Conservation (phyloP, 2,113 vertebrate species). For the Sus scrofa region T2T-Sscrofa CM000819.6:60132001-60132500, state of each 20-base stretch:
- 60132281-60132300: background rate
- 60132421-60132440: background rate
- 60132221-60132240: background rate
- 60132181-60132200: background rate
- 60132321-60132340: background rate
- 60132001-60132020: too few species aligned
- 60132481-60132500: conserved; percentile 6
- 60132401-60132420: background rate
- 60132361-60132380: background rate
- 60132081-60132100: background rate
- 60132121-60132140: background rate
- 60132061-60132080: background rate
- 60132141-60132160: background rate
- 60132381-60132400: conserved; percentile 6
- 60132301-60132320: background rate
- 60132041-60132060: background rate
- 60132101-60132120: background rate
- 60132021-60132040: background rate
- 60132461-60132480: background rate
- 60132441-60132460: background rate
- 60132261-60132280: background rate
- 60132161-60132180: background rate
- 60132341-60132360: background rate
- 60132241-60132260: background rate
- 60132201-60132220: background rate